Evolutionary conservation across 1,140 invertebrate species (phyloP).

Genomic region (Muscidifurax raptorellus): DNA sequence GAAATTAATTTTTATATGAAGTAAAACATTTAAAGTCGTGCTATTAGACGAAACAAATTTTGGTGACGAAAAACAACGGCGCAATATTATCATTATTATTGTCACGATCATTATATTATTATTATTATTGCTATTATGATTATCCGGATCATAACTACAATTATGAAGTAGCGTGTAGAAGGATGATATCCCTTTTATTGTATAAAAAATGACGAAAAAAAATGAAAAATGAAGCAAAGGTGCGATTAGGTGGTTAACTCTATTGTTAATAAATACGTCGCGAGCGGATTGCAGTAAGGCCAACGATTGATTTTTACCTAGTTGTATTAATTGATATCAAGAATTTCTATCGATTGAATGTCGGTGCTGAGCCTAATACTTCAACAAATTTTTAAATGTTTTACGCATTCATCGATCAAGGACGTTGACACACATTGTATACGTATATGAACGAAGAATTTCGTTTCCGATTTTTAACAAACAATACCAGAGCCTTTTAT

Average conservation of each 20-base stretch:
- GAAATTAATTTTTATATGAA: conserved; percentile 54
- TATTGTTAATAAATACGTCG: conserved; percentile 74
- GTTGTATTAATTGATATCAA: neutral
- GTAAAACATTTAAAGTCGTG: conserved; percentile 34
- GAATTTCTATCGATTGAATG: no score
- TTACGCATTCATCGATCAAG: neutral
- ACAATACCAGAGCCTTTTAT: neutral
- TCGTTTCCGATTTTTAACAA: neutral
- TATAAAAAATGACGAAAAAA: conserved; percentile 64
- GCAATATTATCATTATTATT: conserved; percentile 58
- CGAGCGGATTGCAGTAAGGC: conserved; percentile 58
- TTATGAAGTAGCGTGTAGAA: conserved; percentile 63
- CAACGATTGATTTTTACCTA: conserved; percentile 45
- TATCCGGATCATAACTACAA: conserved; percentile 49
- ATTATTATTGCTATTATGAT: conserved; percentile 51
- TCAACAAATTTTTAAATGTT: neutral
- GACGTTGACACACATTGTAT: neutral
- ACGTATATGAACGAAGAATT: neutral
- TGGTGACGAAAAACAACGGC: conserved; percentile 31
- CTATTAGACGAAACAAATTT: conserved; percentile 43
- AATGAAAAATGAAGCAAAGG: conserved; percentile 57
- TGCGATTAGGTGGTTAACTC: conserved; percentile 70
- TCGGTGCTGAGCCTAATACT: neutral
- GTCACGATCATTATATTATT: conserved; percentile 48
- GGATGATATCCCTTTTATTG: conserved; percentile 69